Base-by-base conservation (phyloP, 1,140 invertebrate genomes). In the Caenorhabditis briggsae region DNA sequence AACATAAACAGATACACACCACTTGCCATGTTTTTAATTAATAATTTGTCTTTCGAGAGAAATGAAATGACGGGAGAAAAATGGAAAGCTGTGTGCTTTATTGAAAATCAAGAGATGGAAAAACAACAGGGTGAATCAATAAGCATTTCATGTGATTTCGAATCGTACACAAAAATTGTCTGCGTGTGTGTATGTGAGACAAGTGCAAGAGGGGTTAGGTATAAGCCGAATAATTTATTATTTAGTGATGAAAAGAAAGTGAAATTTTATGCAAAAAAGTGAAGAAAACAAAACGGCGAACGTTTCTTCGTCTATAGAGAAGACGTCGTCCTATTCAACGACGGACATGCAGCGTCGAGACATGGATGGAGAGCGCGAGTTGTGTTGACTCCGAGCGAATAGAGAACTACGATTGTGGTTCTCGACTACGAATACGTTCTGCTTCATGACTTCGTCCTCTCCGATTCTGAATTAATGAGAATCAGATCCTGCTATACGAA, bases 351-450 rank as follows among this genome's bases (percentile, higher is more conserved):
- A 78, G 48, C 70, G 70, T 3, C 70, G 43, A 78, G 70, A 78
- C 46, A 78, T 50, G 12, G 70, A 78, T 18, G 70, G 70, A 50
- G 70, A 78, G 41, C 70, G 70, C 50, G 43, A 78, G 18, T 78
- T 78, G 33, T 78, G 70, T 23, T 78, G 70, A 12, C 70, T 78
- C 11, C 46, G 70, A 20, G 83, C 41, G 41, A 89, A 89, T 11
- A 89, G 87, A 55, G 88, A 86, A 18, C 56, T 84, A 23, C 82
- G 50, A n/a, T 89, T 74, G 61, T 89, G 55, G 18, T 64, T 56
- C 25, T 89, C 88, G n/a, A 89, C 88, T 16, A 87, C 58, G 65
- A 89, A 89, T 33, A 89, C 74, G 59, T 89, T 89, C 46, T 89
- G 83, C 41, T 85, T 74, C 70, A 78, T 23, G 46, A 53, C 59